Base-by-base conservation (phyloP, 2,113 vertebrate species). In the Balaenoptera acutorostrata region DNA sequence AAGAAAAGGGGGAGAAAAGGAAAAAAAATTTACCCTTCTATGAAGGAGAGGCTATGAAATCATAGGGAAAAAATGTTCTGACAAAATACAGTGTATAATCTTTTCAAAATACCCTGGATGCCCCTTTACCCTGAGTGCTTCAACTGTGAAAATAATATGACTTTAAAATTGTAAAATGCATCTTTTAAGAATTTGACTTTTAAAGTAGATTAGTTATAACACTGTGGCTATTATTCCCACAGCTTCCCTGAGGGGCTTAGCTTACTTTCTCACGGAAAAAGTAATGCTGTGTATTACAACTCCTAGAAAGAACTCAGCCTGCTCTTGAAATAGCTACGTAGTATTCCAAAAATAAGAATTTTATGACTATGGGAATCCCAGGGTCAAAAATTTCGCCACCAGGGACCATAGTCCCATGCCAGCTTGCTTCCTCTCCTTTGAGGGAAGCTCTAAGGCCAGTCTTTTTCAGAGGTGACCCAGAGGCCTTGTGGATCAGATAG, bases 151-250 rank as follows among this genome's bases (percentile, higher is more conserved):
- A 68, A 97, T 61, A 85, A 80, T 74, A 92, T 88, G 3, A 2
- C 96, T 97, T 92, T 66, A 94, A 97, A 93, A 14, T 29, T 89
- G 44, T 15, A 90, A 97, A 98, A 94, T 33, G 0, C 61, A 81
- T 93, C 89, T 71, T 96, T 44, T 95, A 59, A 83, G 59, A 98
- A 96, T 95, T 83, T 89, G 88, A 33, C 36, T 94, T 97, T 96
- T 64, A 39, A 97, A 97, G 82, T 71, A 93, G 44, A 17, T 94
- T 94, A 72, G 18, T 41, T 95, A 0, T 68, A 93, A 89, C 75
- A 69, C 61, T 39, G 17, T 10, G 31, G 15, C 95, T 88, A 87
- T 96, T 64, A 44, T 74, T 25, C 93, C 75, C 44, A 71, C 57
- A 96, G 61, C 21, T 57, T 69, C 80, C 57, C 29, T 82, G 33